Conservation (phyloP, 2,113 vertebrate genomes). For the Nothobranchius kuhntae region DNA sequence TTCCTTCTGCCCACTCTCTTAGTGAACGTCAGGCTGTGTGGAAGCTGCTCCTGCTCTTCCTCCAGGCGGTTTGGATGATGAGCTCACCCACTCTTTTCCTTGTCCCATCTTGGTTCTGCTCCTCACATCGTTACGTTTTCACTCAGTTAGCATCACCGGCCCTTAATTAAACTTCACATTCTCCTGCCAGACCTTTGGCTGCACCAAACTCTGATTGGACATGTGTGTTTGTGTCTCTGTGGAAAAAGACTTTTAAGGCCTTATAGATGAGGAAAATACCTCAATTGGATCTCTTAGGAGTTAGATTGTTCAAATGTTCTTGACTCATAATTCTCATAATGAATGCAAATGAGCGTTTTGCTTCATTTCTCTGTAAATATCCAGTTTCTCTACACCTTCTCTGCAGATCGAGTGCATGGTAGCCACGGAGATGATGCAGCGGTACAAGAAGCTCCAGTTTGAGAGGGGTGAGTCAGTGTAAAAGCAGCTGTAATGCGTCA, state of each 20-base stretch:
- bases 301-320: too few species aligned
- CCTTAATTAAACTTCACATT: constrained; percentile 25
- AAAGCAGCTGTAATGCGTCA: constrained; percentile 17
- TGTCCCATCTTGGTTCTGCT: constrained; percentile 13
- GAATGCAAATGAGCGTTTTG: constrained; percentile 16
- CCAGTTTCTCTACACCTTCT: constrained; percentile 20
- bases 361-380: constrained; percentile 34
- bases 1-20: constrained; percentile 14
- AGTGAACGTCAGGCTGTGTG: constrained; percentile 7
- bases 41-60: constrained; percentile 5
- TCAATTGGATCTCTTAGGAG: too few species aligned
- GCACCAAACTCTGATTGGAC: constrained; percentile 12
- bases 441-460: constrained; percentile 95
- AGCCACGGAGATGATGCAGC: constrained; percentile 94
- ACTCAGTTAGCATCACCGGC: constrained; percentile 42
- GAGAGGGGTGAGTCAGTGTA: constrained; percentile 87
- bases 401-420: constrained; percentile 96
- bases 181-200: constrained; percentile 27
- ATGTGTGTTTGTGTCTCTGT: background rate
- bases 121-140: constrained; percentile 24
- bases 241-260: background rate
- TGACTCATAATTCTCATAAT: background rate
- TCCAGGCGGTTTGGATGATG: constrained; percentile 14
- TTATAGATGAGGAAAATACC: too few species aligned
- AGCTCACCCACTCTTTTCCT: background rate